Evolutionary conservation across 2,888 invertebrate species (phyloP).

Genomic region (Caprella mutica): DNA sequence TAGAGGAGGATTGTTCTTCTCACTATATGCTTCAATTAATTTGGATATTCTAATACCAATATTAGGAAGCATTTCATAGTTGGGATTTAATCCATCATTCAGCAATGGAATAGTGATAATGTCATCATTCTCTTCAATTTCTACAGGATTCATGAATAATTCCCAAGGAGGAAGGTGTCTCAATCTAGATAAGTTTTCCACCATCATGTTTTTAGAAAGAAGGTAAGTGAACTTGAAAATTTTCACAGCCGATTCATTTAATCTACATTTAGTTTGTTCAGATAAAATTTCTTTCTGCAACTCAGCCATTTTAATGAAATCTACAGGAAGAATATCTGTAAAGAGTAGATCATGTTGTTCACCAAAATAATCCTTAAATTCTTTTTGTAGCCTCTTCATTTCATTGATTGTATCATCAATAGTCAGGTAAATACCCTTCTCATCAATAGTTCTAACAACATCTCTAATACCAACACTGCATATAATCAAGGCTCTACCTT

Average conservation of each 20-base stretch:
- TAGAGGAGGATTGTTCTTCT: neutral
- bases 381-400: neutral
- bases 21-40: neutral
- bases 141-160: neutral
- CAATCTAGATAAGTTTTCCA: neutral
- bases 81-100: neutral
- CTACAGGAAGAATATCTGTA: neutral
- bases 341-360: constrained; percentile 5
- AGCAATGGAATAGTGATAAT: neutral
- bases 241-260: neutral
- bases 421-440: neutral
- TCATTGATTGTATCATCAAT: neutral
- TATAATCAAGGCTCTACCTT: neutral
- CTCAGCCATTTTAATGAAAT: neutral
- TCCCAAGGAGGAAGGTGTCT: constrained; percentile 1
- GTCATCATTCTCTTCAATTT: neutral
- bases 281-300: constrained; percentile 6
- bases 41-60: neutral
- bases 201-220: neutral
- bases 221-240: constrained; percentile 7
- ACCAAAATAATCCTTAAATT: neutral
- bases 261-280: neutral
- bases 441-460: neutral
- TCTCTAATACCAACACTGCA: neutral
- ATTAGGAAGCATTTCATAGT: neutral